Evolutionary conservation across 2,797 vertebrate genomes (phyloP), one percentile per base, ranked within the genome.

Genomic region (Pitangus sulphuratus): DNA sequence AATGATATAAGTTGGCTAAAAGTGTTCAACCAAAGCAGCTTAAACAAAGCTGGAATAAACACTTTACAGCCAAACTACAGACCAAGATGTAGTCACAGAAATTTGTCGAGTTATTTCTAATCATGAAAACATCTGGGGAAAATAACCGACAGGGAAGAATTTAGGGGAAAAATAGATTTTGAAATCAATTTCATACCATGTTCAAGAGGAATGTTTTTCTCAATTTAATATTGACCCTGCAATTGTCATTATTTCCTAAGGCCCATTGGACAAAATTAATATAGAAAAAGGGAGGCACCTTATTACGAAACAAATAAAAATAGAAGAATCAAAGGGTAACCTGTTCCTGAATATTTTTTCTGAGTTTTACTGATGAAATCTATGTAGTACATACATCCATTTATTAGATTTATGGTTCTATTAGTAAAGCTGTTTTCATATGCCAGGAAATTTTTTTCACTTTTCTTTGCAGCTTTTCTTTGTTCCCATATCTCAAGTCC

Each of bases 231-330:
- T 44, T 69, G 47, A 81, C 28, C 50, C 30, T 68, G n/a, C 57
- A 90, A 75, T 39, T 80, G 79, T 64, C 14, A 9, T 89, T 95
- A 86, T 87, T 95, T 95, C 68, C 50, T 84, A 92, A 71, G 68
- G 79, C 44, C 53, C 45, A 71, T 75, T 80, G 82, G 78, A 44
- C 39, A 93, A 89, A 75, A 93, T 51, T 90, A 83, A 92, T 76
- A 71, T 0, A 75, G 79, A 69, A 94, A 89, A 92, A 65, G 31
- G n/a, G 39, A 78, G 22, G 57, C 35, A 72, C 71, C 56, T 60
- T 69, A 87, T 57, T 61, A 88, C 21, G 65, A 92, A 89, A 91
- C 45, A 79, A 96, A 89, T 69, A 69, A 89, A 93, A 89, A 74
- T 42, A 31, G 30, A 92, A 81, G 76, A 95, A 87, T 71, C 83